These are phyloP conservation scores for Cladopsammia gracilis DNA, from an alignment of 64 coral and sea anemone species.

Conservation along the genomic window DNA sequence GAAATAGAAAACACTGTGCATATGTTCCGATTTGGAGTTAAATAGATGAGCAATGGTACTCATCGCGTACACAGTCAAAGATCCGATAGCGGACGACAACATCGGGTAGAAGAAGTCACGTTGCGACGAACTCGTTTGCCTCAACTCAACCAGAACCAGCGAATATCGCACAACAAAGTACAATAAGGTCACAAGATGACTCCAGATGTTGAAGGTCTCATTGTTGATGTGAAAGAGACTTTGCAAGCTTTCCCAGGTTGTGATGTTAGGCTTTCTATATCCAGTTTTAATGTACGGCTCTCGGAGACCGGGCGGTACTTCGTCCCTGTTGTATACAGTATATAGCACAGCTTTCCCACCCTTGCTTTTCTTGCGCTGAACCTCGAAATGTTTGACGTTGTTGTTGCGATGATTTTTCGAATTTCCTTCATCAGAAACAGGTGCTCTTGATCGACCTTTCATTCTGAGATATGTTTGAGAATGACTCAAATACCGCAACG, in stretches of 20 bases:
- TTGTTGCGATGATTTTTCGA: background rate
- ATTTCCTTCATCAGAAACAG: background rate
- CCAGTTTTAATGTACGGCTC: slow-evolving; percentile 60
- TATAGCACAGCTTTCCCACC: background rate
- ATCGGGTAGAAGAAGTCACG: slow-evolving; percentile 65
- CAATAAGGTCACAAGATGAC: slow-evolving; percentile 55
- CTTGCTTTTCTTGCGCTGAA: background rate
- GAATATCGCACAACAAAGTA: slow-evolving; percentile 70
- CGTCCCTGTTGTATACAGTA: slow-evolving; percentile 5
- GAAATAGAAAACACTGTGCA: slow-evolving; percentile 68
- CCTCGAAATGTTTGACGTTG: background rate
- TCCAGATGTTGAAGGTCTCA: slow-evolving; percentile 78
- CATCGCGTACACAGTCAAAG: slow-evolving; percentile 50
- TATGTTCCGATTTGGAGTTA: slow-evolving; percentile 55
- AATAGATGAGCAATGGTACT: slow-evolving; percentile 72
- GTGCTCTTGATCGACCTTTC: background rate
- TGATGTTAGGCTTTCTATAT: slow-evolving; percentile 61
- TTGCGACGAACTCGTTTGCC: slow-evolving; percentile 1
- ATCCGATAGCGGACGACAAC: slow-evolving; percentile 66
- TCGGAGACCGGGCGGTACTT: slow-evolving; percentile 43
- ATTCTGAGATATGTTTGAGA: background rate
- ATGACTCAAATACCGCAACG: background rate
- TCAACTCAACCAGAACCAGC: slow-evolving; percentile 29
- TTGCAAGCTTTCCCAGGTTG: slow-evolving; percentile 50
- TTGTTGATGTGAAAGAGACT: slow-evolving; percentile 67